Evolutionary conservation across 2,113 vertebrate species (phyloP), one percentile per base, ranked within the genome.

Genomic region (Mormyrus lacerda): DNA sequence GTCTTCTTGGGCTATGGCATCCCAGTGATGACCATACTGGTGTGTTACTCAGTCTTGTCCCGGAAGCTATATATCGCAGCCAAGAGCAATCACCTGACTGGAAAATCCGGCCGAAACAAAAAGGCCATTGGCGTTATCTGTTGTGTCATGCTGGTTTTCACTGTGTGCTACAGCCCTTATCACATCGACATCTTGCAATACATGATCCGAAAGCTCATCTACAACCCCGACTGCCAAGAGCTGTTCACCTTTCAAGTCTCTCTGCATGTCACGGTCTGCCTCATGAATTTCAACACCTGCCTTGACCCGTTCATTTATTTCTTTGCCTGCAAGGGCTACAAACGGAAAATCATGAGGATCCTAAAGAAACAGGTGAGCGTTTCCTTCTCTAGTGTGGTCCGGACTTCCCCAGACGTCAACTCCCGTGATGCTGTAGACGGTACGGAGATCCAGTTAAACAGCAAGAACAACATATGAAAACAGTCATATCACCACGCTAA

Each of bases 271-370:
- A 98, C 97, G 0, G 97, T 99, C 24, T 97, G 97, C 90, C 94
- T 99, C 89, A 99, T 99, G 98, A 99, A 99, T 93, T 95, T 99
- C 91, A 99, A 99, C 92, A 96, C 97, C 92, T 98, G 97, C 89
- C 93, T 99, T 93, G 98, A 99, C 92, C 98, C 98, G 2, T 98
- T 99, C 50, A 97, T 99, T 91, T 99, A 99, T 91, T 99, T 99
- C 94, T 99, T 99, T 88, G 97, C 98, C 53, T 99, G 98, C 89
- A 98, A 98, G 94, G 98, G 98, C 91, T 99, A 99, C 94, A 99
- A 99, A 93, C 97, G 96, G 91, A 98, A 97, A 91, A 94, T 99
- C 19, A 92, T 97, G 94, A 98, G 95, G 95, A 95, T 99, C 91
- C 88, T 99, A 69, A 97, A 91, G 93, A 94, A 95, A 13, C 97